Base-by-base conservation (phyloP, 2,888 invertebrate genomes). In the Elegia similella region DNA sequence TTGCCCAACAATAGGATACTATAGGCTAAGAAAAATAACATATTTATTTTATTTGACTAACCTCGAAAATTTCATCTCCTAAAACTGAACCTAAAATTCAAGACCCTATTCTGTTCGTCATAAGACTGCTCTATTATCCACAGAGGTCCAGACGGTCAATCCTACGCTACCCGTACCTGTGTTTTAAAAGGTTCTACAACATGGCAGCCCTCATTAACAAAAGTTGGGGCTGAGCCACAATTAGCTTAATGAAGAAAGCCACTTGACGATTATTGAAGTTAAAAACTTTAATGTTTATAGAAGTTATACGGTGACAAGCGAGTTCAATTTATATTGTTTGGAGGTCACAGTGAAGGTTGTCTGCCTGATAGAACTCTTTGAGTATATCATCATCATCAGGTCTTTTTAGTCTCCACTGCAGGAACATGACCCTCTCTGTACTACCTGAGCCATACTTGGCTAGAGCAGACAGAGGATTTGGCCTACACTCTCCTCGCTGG, bases 281-380 rank as follows among this genome's bases (percentile, higher is more conserved):
- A 73, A 74, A 76, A 80, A 80, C 75, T 80, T 75, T 61, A 73
- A 73, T 73, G 72, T 73, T 69, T 63, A 58, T 59, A 10, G 38
- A 38, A 38, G n/a, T 38, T 38, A 6, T 38, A 12, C 10, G 5
- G 23, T n/a, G 12, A 67, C 63, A 68, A 59, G 57, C 57, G 46
- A 56, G 58, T 60, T 34, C 32, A 34, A 34, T 50, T n/a, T n/a
- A n/a, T n/a, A n/a, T n/a, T n/a, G n/a, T n/a, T n/a, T n/a, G n/a
- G n/a, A n/a, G n/a, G n/a, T n/a, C n/a, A n/a, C n/a, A n/a, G n/a
- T n/a, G n/a, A n/a, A n/a, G n/a, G n/a, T n/a, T n/a, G n/a, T n/a
- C n/a, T n/a, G n/a, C n/a, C n/a, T n/a, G n/a, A n/a, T n/a, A n/a
- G n/a, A n/a, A n/a, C n/a, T n/a, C n/a, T n/a, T n/a, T n/a, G n/a